A percentile compares a stretch with the other conserved stretches of the same genome.
These are phyloP conservation scores for Cerastis leucographa DNA, from an alignment of 2,888 invertebrate genomes.

Conservation along the genomic window DNA sequence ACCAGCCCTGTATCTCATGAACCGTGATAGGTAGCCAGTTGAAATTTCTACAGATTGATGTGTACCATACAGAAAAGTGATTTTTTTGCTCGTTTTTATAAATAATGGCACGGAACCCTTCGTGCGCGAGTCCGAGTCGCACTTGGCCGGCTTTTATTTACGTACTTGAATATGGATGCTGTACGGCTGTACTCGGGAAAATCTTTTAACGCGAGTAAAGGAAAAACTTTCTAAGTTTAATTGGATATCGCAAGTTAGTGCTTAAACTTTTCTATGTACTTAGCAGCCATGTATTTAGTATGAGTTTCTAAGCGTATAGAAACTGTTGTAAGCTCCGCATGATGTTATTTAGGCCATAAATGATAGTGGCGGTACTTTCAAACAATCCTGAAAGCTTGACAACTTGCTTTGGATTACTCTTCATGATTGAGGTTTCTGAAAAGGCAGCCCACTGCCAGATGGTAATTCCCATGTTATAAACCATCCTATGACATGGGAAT, in stretches of 20 bases:
- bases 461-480: neutral
- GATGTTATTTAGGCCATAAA: neutral
- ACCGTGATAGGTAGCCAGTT: too few relatives aligned
- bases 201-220: constrained; percentile 40
- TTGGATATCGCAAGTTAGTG: constrained; percentile 54
- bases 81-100: too few relatives aligned
- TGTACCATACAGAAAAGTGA: too few relatives aligned
- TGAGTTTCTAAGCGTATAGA: neutral
- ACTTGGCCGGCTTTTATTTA: constrained; percentile 36
- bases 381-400: too few relatives aligned
- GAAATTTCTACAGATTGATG: too few relatives aligned
- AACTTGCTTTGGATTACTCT: too few relatives aligned
- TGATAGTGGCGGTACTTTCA: too few relatives aligned
- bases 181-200: constrained; percentile 15
- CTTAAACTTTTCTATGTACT: constrained; percentile 24
- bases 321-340: neutral
- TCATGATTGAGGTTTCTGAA: too few relatives aligned
- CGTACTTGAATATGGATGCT: constrained; percentile 48
- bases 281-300: constrained; percentile 12
- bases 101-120: too few relatives aligned
- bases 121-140: too few relatives aligned
- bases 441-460: neutral
- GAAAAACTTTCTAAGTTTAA: constrained; percentile 57
- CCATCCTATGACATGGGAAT: neutral
- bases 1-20: too few relatives aligned